phyloP scores from a whole-genome alignment of 2,113 vertebrate species.

The Myrmecophaga tridactyla region DNA sequence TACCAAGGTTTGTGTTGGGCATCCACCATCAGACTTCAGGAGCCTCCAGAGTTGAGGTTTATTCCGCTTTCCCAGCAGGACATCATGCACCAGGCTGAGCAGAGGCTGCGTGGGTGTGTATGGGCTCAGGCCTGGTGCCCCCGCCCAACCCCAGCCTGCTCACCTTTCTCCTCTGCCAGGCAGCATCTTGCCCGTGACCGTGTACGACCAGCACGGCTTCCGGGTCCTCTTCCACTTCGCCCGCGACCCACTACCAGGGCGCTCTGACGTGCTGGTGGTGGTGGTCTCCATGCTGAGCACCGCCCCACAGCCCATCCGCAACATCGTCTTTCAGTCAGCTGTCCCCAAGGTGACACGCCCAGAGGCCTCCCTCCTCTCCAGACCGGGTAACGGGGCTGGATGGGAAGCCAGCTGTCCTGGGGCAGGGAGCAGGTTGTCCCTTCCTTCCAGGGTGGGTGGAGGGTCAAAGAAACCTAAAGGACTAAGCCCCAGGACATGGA shows the following conservation, averaged over 20 bases:
- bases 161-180: conserved; percentile 80
- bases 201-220: conserved; percentile 95
- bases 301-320: conserved; percentile 91
- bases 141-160: not conserved
- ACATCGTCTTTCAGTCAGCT: conserved; percentile 96
- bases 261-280: conserved; percentile 94
- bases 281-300: conserved; percentile 98
- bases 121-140: not conserved
- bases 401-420: not conserved
- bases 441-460: not conserved
- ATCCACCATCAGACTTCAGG: not conserved
- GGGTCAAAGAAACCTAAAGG: no score
- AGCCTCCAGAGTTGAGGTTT: not conserved
- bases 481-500: no score
- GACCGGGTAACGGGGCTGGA: not conserved
- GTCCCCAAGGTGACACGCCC: conserved; percentile 91
- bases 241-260: conserved; percentile 89
- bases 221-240: conserved; percentile 97
- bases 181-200: conserved; percentile 94
- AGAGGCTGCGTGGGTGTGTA: no score
- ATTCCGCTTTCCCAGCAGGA: not conserved
- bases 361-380: not conserved
- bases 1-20: not conserved
- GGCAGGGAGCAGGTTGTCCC: not conserved
- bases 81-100: not conserved